phyloP scores from a whole-genome alignment of 2,888 invertebrate genomes.

The Callinectes sapidus region DNA sequence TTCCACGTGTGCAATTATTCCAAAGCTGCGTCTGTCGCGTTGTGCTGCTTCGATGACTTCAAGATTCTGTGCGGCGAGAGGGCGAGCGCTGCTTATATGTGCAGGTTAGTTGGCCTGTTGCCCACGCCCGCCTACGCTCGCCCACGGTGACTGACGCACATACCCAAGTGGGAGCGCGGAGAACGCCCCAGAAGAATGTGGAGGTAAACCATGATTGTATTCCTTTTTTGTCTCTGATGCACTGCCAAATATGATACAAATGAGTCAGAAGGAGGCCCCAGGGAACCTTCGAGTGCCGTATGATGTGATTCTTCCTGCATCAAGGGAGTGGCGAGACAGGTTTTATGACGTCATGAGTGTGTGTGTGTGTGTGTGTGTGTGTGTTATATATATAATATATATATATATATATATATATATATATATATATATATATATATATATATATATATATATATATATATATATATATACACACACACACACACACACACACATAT shows the following conservation, averaged over 20 bases:
- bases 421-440: constrained; percentile 31
- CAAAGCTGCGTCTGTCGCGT: neutral
- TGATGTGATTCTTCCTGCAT: neutral
- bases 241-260: neutral
- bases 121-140: constrained; percentile 8
- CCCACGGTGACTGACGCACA: neutral
- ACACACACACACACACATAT: too few species aligned
- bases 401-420: neutral
- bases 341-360: neutral
- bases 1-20: neutral
- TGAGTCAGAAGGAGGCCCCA: too few species aligned
- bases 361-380: neutral
- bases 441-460: constrained; percentile 39
- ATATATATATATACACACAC: too few species aligned
- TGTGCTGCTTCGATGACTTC: neutral
- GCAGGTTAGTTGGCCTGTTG: neutral
- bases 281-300: too few species aligned
- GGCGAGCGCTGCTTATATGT: neutral
- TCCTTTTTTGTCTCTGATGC: neutral
- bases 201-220: neutral
- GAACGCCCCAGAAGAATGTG: neutral
- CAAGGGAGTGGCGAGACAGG: neutral
- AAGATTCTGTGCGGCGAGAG: neutral
- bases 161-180: neutral
- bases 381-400: neutral